These are phyloP conservation scores for Phenganax subtilis DNA, from an alignment of 92 coral and sea anemone genomes.

Conservation along the genomic window DNA sequence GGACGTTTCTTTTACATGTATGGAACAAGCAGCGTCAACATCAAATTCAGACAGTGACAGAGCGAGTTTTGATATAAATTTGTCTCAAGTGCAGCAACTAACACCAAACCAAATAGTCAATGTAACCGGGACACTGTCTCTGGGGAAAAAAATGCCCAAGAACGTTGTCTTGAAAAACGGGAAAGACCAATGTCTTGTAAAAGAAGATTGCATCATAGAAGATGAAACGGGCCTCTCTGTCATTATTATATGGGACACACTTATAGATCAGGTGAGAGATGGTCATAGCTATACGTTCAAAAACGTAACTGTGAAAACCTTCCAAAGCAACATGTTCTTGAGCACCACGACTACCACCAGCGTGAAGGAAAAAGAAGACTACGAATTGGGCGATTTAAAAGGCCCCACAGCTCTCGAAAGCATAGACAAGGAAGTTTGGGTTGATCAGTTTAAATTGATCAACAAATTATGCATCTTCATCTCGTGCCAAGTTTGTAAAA, in stretches of 20 bases:
- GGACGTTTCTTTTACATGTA: constrained; percentile 41
- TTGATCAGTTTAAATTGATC: constrained; percentile 49
- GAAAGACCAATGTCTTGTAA: constrained; percentile 37
- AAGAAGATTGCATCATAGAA: constrained; percentile 63
- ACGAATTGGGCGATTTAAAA: constrained; percentile 24
- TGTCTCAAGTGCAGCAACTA: background rate
- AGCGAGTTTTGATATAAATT: no score
- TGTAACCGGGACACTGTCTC: constrained; percentile 38
- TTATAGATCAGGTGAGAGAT: constrained; percentile 35
- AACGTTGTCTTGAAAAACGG: constrained; percentile 37
- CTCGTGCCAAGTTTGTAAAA: constrained; percentile 54
- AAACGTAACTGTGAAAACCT: constrained; percentile 44
- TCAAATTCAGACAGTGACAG: background rate
- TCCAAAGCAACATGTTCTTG: constrained; percentile 46
- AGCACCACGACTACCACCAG: constrained; percentile 51
- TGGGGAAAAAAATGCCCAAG: constrained; percentile 57
- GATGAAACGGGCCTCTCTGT: constrained; percentile 50
- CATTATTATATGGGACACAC: constrained; percentile 53
- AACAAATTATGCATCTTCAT: constrained; percentile 42
- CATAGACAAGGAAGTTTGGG: constrained; percentile 40
- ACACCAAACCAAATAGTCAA: constrained; percentile 61
- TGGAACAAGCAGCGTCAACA: constrained; percentile 31
- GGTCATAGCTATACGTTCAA: constrained; percentile 49
- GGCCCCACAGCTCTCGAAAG: constrained; percentile 50
- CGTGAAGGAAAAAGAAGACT: constrained; percentile 33